Conservation (phyloP, 2,797 vertebrate species). For the Acanthornis magna region DNA sequence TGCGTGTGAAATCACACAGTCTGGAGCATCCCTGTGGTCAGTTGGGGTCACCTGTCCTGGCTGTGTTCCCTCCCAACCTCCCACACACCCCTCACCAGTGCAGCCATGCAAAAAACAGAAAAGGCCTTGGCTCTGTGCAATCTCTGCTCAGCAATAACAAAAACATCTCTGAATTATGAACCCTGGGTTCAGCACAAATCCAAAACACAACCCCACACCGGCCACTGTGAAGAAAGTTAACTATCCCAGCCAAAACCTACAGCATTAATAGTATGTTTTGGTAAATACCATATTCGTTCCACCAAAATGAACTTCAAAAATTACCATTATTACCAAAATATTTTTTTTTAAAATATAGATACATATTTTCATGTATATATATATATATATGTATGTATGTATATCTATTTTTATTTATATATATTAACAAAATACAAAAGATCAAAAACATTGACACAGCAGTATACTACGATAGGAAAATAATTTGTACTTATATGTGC, state of each 20-base stretch:
- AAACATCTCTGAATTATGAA: background rate
- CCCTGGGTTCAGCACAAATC: background rate
- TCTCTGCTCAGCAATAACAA: background rate
- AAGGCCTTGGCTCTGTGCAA: background rate
- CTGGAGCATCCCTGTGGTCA: background rate
- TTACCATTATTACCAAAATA: background rate
- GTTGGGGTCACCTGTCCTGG: background rate
- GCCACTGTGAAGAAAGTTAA: background rate
- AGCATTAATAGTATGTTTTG: background rate
- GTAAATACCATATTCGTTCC: background rate
- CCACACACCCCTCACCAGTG: accelerated
- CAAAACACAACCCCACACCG: background rate
- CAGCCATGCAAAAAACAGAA: background rate
- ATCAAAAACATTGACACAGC: background rate
- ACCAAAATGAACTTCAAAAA: background rate
- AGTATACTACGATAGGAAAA: background rate
- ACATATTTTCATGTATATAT: background rate
- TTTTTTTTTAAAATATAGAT: background rate
- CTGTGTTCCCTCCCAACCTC: too few relatives aligned
- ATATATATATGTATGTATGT: too few relatives aligned
- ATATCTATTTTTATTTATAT: background rate
- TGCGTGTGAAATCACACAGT: too few relatives aligned
- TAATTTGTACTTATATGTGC: background rate
- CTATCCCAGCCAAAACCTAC: too few relatives aligned
- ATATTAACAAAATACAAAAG: background rate